Conservation (phyloP, 2,797 vertebrate genomes). For the Mergus octosetaceus region DNA sequence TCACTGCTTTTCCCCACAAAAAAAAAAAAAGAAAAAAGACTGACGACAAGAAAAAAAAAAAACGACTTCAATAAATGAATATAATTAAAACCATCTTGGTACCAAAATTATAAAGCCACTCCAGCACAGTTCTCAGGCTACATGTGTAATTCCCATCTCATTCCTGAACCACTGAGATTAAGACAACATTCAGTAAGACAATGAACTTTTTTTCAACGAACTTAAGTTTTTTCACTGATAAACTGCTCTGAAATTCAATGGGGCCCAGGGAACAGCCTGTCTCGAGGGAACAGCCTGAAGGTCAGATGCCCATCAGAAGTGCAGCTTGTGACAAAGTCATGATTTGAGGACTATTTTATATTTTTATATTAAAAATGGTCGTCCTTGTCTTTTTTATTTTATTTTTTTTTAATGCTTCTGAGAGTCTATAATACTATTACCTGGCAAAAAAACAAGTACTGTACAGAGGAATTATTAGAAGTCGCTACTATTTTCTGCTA, state of each 20-base stretch:
- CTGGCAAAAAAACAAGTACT: conserved; percentile 10
- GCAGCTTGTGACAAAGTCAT: conserved; percentile 4
- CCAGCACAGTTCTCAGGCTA: conserved; percentile 26
- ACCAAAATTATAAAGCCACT: conserved; percentile 37
- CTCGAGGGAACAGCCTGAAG: conserved; percentile 14
- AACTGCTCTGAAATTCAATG: conserved; percentile 30
- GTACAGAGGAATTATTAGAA: neutral
- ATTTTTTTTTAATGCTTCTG: neutral
- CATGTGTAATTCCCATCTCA: conserved; percentile 38
- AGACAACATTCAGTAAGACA: conserved; percentile 26
- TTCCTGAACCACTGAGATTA: conserved; percentile 6
- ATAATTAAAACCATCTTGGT: conserved; percentile 46
- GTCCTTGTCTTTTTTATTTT: neutral
- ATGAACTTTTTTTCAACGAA: neutral
- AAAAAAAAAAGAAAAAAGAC: neutral
- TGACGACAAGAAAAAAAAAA: conserved; percentile 30
- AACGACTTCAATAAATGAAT: conserved; percentile 17
- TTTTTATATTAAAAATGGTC: neutral
- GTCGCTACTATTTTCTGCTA: neutral
- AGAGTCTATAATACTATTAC: neutral
- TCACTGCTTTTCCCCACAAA: neutral
- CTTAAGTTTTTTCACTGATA: conserved; percentile 16
- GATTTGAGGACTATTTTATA: neutral
- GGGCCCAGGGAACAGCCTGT: too few relatives aligned
- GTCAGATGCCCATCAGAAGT: conserved; percentile 17